Evolutionary conservation across 2,888 invertebrate genomes (phyloP), one percentile per base, ranked within the genome.

Genomic region (Argyresthia albistria): DNA sequence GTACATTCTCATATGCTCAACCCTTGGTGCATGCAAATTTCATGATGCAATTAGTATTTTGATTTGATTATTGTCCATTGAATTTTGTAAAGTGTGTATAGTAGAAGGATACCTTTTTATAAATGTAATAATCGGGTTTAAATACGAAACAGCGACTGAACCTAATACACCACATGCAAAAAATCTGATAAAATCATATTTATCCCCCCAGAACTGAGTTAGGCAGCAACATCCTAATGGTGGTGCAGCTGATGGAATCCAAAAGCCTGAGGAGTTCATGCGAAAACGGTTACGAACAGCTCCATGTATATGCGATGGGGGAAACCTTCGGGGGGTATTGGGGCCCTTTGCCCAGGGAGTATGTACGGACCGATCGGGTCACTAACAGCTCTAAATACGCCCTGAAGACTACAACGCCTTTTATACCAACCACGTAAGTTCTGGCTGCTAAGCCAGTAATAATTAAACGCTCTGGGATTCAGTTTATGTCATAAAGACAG

Each of bases 281-380:
- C 56, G 45, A 56, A 0, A 42, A 60, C 7, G 60, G 60, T 37
- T 57, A 60, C 4, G 62, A 73, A 46, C 84, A 82, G 60, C 54
- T 87, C 16, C 45, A 73, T 6, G 73, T 86, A 9, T 80, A 80
- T 49, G 79, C 78, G 53, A 65, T 83, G 58, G 75, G 76, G 0
- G 84, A 84, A 60, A 80, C 80, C 0, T 83, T 77, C 53, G 83
- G 84, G 0, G 83, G 82, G 0, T 86, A 84, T 57, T 86, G 84
- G 86, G 83, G 76, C 0, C 66, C 72, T 1, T 8, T 48, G 48
- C 9, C 45, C 12, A 15, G 14, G 9, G 39, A 9, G 10, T 39
- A 39, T 39, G 10, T 39, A 11, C 39, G 8, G 39, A 25, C 25
- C 39, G 8, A n/a, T 3, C 3, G 39, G 39, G 39, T 8, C 39